Evolutionary conservation across 2,797 vertebrate genomes (phyloP).

Genomic region (Aselliscus stoliczkanus): DNA sequence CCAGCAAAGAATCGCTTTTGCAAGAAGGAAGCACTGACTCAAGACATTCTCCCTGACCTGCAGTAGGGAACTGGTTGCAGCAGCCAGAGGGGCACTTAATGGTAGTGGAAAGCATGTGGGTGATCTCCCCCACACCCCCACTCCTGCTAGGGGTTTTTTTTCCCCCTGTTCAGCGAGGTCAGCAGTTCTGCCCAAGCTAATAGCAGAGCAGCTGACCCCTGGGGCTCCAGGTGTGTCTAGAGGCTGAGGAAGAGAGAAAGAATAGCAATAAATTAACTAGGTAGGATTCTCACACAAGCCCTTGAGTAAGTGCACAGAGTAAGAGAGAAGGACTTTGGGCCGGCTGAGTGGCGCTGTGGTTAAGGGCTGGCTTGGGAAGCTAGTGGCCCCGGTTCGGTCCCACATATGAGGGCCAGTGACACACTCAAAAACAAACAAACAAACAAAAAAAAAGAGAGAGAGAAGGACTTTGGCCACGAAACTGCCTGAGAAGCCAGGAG

Average conservation of each 20-base stretch:
- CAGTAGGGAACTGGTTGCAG: not conserved
- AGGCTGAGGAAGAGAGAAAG: not conserved
- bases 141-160: not conserved
- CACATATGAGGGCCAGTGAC: too few relatives aligned
- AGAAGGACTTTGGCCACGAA: not conserved
- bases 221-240: not conserved
- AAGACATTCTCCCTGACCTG: not conserved
- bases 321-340: too few relatives aligned
- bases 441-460: too few relatives aligned
- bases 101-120: not conserved
- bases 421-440: too few relatives aligned
- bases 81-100: not conserved
- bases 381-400: too few relatives aligned
- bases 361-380: too few relatives aligned
- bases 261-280: not conserved
- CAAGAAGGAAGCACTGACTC: constrained; percentile 26
- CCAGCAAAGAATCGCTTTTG: not conserved
- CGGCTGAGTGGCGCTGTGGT: too few relatives aligned
- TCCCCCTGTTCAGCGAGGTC: not conserved
- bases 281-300: not conserved
- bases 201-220: not conserved
- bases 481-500: not conserved
- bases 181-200: not conserved
- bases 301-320: not conserved
- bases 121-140: not conserved